Conservation (phyloP, 1,140 invertebrate genomes). For the Cotesia chilonis region DNA sequence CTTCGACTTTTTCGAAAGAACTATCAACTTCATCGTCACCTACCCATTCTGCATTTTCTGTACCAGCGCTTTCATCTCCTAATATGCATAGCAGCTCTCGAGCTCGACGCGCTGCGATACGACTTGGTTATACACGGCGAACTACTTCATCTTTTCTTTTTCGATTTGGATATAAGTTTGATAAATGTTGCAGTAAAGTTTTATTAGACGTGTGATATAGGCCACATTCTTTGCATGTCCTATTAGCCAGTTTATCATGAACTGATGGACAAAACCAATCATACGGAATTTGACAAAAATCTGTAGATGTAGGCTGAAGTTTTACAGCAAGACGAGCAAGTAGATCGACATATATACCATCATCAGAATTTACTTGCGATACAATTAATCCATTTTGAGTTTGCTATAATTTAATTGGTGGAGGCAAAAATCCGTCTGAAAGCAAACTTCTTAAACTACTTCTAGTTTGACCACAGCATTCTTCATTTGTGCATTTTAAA, state of each 20-base stretch:
- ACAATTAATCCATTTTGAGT: slow-evolving; percentile 2
- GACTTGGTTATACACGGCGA: neutral
- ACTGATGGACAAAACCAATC: slow-evolving; percentile 28
- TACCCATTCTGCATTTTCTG: neutral
- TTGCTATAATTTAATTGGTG: slow-evolving; percentile 14
- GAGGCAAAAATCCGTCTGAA: slow-evolving; percentile 24
- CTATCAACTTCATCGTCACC: neutral
- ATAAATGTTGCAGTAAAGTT: neutral
- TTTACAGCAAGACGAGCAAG: slow-evolving; percentile 4
- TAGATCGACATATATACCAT: neutral
- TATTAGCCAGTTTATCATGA: slow-evolving; percentile 14
- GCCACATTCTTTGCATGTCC: slow-evolving; percentile 27
- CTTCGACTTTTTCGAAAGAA: too few relatives aligned
- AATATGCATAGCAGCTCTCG: too few relatives aligned
- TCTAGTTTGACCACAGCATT: slow-evolving; percentile 21
- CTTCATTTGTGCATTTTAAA: slow-evolving; percentile 12
- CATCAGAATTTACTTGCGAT: slow-evolving; percentile 9
- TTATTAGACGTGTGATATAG: slow-evolving; percentile 26
- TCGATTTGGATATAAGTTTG: neutral
- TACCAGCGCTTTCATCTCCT: neutral
- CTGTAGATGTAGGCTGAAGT: neutral
- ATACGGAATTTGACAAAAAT: slow-evolving; percentile 18
- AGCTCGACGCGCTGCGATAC: neutral
- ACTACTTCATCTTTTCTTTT: slow-evolving; percentile 1
- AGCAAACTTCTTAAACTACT: slow-evolving; percentile 26